These are phyloP conservation scores for Rhea americana DNA, from an alignment of 2,113 vertebrate species.

Conservation along the genomic window DNA sequence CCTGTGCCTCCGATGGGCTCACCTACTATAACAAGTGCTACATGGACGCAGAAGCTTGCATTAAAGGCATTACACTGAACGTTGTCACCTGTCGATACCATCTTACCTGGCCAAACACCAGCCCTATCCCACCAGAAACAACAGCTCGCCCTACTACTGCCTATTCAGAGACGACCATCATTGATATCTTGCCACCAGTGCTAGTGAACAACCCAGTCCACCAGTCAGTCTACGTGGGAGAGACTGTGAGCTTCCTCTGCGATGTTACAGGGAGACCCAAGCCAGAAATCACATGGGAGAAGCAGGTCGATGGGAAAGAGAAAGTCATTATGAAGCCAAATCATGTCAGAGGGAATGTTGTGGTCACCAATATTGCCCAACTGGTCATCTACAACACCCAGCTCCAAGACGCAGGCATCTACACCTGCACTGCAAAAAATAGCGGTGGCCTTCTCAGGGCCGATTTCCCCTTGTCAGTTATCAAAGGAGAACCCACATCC, in stretches of 20 bases:
- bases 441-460: conserved; percentile 81
- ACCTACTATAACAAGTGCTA: conserved; percentile 99
- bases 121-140: conserved; percentile 84
- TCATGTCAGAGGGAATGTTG: conserved; percentile 88
- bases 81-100: conserved; percentile 93
- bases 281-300: conserved; percentile 94
- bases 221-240: conserved; percentile 83
- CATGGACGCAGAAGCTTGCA: conserved; percentile 98
- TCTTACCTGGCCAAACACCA: conserved; percentile 90
- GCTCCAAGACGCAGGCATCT: conserved; percentile 86
- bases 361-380: conserved; percentile 93
- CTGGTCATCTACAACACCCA: conserved; percentile 94
- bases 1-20: conserved; percentile 95
- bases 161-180: conserved; percentile 79
- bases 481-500: conserved; percentile 70
- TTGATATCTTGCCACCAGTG: conserved; percentile 75
- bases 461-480: conserved; percentile 86
- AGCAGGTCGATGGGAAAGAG: conserved; percentile 81
- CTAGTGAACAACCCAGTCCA: conserved; percentile 80
- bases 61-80: conserved; percentile 87
- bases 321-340: conserved; percentile 89
- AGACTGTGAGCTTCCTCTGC: conserved; percentile 94
- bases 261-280: conserved; percentile 84
- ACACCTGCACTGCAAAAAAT: conserved; percentile 89
- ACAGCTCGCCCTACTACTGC: conserved; percentile 87